These are phyloP conservation scores for Eudemis profundana DNA, from an alignment of 2,888 invertebrate genomes.

Conservation along the genomic window DNA sequence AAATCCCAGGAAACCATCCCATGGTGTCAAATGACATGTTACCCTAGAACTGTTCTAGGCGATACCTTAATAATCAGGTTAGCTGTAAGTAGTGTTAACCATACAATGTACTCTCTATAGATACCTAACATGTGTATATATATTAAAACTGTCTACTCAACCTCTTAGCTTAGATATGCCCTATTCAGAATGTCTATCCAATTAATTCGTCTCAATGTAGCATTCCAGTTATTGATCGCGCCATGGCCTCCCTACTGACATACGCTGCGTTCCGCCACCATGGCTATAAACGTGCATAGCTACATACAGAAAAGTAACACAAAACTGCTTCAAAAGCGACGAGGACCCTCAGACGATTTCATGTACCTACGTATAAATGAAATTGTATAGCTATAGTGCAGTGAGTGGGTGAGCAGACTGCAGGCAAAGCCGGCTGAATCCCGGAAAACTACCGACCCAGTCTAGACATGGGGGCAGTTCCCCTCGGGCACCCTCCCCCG, in stretches of 20 bases:
- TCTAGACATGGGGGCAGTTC: conserved; percentile 85
- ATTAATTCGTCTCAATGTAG: conserved; percentile 31
- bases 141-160: background rate
- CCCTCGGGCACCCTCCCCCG: conserved; percentile 63
- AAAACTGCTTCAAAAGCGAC: conserved; percentile 74
- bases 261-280: conserved; percentile 60
- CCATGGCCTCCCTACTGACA: conserved; percentile 66
- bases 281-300: conserved; percentile 52
- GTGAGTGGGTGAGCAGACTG: conserved; percentile 83
- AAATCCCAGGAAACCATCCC: conserved; percentile 43
- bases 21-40: conserved; percentile 42
- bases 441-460: conserved; percentile 86
- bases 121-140: background rate
- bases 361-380: conserved; percentile 56
- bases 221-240: conserved; percentile 56
- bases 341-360: conserved; percentile 78
- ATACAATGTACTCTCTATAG: background rate
- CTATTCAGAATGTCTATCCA: conserved; percentile 7
- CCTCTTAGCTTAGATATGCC: background rate
- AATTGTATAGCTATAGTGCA: conserved; percentile 73
- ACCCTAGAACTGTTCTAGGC: conserved; percentile 42
- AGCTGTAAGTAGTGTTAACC: background rate
- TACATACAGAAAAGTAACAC: conserved; percentile 69
- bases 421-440: conserved; percentile 83
- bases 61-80: conserved; percentile 8